Conservation (phyloP, 2,888 invertebrate species). For the Flabesymbios commensalis region DNA sequence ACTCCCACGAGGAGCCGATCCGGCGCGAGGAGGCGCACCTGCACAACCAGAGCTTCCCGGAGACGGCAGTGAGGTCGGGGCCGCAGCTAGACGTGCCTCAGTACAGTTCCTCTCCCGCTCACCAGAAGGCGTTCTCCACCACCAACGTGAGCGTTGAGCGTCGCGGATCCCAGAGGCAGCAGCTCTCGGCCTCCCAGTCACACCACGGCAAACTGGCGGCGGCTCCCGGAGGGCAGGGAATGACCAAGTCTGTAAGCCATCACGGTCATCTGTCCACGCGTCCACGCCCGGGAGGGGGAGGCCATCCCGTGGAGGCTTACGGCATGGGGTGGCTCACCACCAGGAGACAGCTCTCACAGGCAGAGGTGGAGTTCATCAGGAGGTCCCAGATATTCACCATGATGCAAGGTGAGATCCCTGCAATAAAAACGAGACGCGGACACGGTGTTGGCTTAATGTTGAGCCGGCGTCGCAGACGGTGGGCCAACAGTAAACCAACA, state of each 20-base stretch:
- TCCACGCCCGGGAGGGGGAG: not conserved
- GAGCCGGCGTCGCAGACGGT: no score
- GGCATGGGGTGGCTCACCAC: not conserved
- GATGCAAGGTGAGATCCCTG: constrained; percentile 15
- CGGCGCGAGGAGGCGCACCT: not conserved
- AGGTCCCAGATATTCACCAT: constrained; percentile 18
- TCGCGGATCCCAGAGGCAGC: not conserved
- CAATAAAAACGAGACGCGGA: no score
- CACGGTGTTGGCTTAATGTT: no score
- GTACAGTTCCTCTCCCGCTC: no score
- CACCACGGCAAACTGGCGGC: not conserved
- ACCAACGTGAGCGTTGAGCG: not conserved
- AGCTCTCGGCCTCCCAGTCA: not conserved
- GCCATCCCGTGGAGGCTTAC: not conserved
- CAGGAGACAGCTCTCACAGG: not conserved
- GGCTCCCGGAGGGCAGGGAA: not conserved
- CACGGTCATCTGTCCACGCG: constrained; percentile 13
- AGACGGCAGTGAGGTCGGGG: not conserved
- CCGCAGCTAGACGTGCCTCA: no score
- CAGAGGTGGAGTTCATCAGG: constrained; percentile 13
- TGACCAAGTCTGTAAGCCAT: constrained; percentile 18
- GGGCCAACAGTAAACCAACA: no score
- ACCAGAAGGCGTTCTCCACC: constrained; percentile 3
- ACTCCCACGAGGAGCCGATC: not conserved
- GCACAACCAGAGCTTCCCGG: not conserved